Base-by-base conservation (phyloP, 2,797 vertebrate species). In the Lepilemur septentrionalis region DNA sequence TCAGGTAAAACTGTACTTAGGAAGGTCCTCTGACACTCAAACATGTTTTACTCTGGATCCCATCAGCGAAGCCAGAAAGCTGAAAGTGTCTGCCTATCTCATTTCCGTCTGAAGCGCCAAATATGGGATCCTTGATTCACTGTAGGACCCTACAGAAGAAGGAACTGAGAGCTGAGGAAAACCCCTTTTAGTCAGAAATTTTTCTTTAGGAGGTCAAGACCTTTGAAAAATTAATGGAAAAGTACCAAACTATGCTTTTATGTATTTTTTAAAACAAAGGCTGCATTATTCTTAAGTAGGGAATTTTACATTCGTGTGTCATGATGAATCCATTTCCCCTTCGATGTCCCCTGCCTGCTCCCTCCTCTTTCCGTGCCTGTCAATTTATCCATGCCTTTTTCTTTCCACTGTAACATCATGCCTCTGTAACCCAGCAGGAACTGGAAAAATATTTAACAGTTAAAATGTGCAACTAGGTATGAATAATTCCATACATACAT, bases 151-250 rank as follows among this genome's bases (percentile, higher is more conserved):
- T 13, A 70, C 69, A 59, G 35, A 80, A 92, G 79, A 69, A 96
- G 92, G 57, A 89, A 95, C 95, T 83, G 32, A 61, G 65, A 76
- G 89, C 84, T 50, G 67, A 97, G 97, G 97, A 97, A 98, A 98
- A 89, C 97, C 97, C 97, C 97, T 93, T 55, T 97, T 97, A 96
- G 94, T 97, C 97, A 95, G 87, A 97, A 95, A 78, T 48, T 89
- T 93, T 94, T 96, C 82, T 96, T 94, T 76, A 92, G 93, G 96
- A 89, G 96, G 93, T 95, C 80, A 93, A 96, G 83, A 89, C 94
- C 89, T 91, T 91, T 96, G 86, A 95, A 96, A 97, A 96, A 97
- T 96, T 96, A 93, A 97, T 96, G 91, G 93, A 97, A 97, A 97
- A 93, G 91, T 96, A 96, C 93, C 92, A 61, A 82, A 57, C 43